phyloP scores from a whole-genome alignment of 2,797 vertebrate species.

The Peromyscus eremicus region DNA sequence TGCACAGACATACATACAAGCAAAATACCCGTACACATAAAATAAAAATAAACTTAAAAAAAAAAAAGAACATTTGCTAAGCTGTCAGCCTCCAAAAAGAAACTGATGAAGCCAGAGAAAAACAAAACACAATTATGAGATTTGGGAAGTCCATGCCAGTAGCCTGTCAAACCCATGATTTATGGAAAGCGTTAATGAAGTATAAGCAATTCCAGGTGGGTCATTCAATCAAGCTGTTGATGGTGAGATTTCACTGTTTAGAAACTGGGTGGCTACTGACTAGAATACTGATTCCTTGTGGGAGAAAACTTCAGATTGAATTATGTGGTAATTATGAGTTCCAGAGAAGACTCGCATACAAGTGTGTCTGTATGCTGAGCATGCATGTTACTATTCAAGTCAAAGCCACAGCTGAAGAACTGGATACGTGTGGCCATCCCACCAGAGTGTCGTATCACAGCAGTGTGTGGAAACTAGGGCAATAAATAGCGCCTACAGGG shows the following conservation, averaged over 20 bases:
- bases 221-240: slow-evolving; percentile 77
- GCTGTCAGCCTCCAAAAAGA: slow-evolving; percentile 77
- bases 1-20: neutral
- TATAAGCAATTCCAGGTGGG: slow-evolving; percentile 79
- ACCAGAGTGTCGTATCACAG: neutral
- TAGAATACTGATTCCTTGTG: slow-evolving; percentile 85
- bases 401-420: slow-evolving; percentile 55
- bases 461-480: neutral
- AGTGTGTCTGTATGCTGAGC: neutral
- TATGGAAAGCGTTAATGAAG: slow-evolving; percentile 80
- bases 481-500: neutral
- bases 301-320: slow-evolving; percentile 87
- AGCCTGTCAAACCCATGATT: slow-evolving; percentile 78
- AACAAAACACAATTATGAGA: slow-evolving; percentile 73
- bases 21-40: neutral
- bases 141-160: neutral
- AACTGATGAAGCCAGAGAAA: slow-evolving; percentile 75
- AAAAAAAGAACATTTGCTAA: slow-evolving; percentile 65
- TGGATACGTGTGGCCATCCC: neutral
- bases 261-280: neutral
- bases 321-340: slow-evolving; percentile 89
- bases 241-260: slow-evolving; percentile 68
- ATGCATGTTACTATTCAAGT: slow-evolving; percentile 45
- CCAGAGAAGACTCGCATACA: neutral
- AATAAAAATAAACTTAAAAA: neutral